phyloP scores from a whole-genome alignment of 2,797 vertebrate species.

The Oreochromis mossambicus region DNA sequence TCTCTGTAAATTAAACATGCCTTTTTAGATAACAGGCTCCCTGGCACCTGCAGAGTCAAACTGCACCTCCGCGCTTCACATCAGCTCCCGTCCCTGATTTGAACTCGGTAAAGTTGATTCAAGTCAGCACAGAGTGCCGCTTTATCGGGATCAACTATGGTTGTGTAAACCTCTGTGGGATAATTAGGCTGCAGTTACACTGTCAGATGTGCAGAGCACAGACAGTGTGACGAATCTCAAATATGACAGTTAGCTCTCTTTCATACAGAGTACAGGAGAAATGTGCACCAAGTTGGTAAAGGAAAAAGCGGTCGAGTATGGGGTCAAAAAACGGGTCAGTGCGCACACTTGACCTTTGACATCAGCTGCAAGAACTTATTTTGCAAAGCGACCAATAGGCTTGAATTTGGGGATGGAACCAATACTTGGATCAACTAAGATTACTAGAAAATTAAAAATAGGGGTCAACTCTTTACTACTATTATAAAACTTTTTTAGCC shows the following conservation, averaged over 20 bases:
- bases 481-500: neutral
- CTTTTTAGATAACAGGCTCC: conserved; percentile 52
- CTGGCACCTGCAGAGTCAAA: conserved; percentile 37
- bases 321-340: conserved; percentile 12
- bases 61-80: conserved; percentile 6
- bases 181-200: conserved; percentile 1
- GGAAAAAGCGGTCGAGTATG: neutral
- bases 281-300: neutral
- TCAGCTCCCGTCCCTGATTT: conserved; percentile 29
- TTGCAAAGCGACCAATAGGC: neutral
- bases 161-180: neutral
- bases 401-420: neutral
- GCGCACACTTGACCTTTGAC: conserved; percentile 35
- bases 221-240: neutral
- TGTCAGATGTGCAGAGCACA: neutral
- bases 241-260: neutral
- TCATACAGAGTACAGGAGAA: neutral
- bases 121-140: neutral
- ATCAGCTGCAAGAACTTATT: neutral
- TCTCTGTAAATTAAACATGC: conserved; percentile 55
- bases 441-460: fast-evolving
- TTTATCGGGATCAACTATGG: neutral
- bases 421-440: neutral
- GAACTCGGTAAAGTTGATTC: conserved; percentile 32
- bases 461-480: neutral